These are phyloP conservation scores for Lamellibrachia satsuma DNA, from an alignment of 2,888 invertebrate genomes.

Conservation along the genomic window DNA sequence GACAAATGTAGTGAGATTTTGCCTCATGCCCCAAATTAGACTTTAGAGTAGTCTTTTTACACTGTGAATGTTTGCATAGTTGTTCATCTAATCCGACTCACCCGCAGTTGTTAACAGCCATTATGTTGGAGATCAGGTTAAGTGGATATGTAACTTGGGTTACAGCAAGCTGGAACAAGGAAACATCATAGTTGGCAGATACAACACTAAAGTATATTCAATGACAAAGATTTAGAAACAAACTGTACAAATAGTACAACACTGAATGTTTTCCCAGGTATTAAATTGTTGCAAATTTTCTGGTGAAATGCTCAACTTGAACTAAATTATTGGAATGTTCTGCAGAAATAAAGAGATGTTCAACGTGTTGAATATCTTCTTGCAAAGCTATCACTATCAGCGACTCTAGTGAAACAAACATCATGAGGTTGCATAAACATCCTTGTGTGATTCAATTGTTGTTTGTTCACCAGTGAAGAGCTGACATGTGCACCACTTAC, in stretches of 20 bases:
- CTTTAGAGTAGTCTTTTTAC: too few species aligned
- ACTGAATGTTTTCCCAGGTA: not conserved
- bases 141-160: slow-evolving; percentile 79
- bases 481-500: slow-evolving; percentile 47
- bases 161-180: slow-evolving; percentile 33
- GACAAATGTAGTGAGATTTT: too few species aligned
- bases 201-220: not conserved
- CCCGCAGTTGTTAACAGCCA: slow-evolving; percentile 85
- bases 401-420: not conserved
- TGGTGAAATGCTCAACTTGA: not conserved
- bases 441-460: not conserved
- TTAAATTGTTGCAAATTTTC: too few species aligned
- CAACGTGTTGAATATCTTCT: not conserved
- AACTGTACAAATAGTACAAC: not conserved
- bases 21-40: too few species aligned
- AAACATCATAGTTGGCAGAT: not conserved
- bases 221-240: not conserved
- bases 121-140: slow-evolving; percentile 88
- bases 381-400: not conserved
- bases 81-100: slow-evolving; percentile 53
- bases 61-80: not conserved
- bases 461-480: not conserved
- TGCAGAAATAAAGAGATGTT: not conserved
- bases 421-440: not conserved
- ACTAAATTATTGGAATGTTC: not conserved